These are phyloP conservation scores for Trematocara unimaculatum DNA, from an alignment of 2,113 vertebrate species.

Conservation along the genomic window DNA sequence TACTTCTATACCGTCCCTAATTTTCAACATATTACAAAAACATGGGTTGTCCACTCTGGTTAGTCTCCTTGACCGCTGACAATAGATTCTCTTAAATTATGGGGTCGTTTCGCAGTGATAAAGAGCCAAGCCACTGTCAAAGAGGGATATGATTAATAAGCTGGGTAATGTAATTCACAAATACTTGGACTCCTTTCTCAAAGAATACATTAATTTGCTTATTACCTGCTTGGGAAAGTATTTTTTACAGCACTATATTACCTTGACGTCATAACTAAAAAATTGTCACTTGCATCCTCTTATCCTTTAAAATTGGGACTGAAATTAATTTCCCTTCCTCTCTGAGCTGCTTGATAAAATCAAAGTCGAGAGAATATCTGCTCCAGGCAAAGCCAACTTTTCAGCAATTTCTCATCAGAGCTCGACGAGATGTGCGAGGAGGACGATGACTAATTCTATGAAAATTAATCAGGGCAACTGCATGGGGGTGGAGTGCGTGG, in stretches of 20 bases:
- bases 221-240: neutral
- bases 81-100: neutral
- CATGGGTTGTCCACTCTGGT: neutral
- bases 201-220: conserved; percentile 5
- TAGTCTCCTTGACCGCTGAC: neutral
- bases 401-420: conserved; percentile 28
- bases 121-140: neutral
- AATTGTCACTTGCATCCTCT: conserved; percentile 24
- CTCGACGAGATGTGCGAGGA: neutral
- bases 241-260: neutral
- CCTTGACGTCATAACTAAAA: neutral
- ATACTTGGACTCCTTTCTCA: conserved; percentile 17
- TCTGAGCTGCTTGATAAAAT: conserved; percentile 36
- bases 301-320: conserved; percentile 35
- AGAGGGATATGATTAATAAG: neutral
- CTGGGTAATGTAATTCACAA: neutral
- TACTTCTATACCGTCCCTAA: neutral
- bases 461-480: conserved; percentile 45
- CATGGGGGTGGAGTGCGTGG: neutral
- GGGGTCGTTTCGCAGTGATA: neutral
- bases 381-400: conserved; percentile 37
- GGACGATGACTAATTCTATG: conserved; percentile 53
- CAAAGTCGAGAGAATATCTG: conserved; percentile 44
- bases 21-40: neutral
- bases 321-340: conserved; percentile 27